These are phyloP conservation scores for Palythoa heliodiscus DNA, from an alignment of 92 coral and sea anemone genomes.

Conservation along the genomic window DNA sequence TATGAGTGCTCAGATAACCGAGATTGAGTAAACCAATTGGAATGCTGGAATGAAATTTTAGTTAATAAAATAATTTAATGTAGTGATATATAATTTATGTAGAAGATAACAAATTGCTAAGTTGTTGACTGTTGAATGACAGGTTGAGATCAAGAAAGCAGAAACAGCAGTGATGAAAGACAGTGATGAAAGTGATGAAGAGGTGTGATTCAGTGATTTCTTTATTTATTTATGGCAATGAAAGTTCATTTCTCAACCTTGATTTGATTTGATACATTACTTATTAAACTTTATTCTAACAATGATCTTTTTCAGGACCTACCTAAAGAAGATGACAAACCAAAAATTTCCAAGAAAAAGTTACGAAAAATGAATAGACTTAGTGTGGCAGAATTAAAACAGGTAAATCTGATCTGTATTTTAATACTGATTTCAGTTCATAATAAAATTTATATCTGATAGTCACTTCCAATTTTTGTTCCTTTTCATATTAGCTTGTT, in stretches of 20 bases:
- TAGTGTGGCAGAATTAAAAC: conserved; percentile 95
- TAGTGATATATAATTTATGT: background rate
- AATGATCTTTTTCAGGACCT: conserved; percentile 40
- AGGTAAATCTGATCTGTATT: conserved; percentile 51
- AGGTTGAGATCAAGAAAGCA: conserved; percentile 79
- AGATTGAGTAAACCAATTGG: no score
- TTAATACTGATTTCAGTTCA: no score
- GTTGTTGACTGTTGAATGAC: background rate
- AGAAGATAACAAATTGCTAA: background rate
- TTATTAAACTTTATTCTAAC: conserved; percentile 19
- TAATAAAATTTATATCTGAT: no score
- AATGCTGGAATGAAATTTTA: background rate
- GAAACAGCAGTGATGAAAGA: conserved; percentile 60
- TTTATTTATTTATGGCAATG: no score
- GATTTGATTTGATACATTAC: no score
- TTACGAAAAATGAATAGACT: conserved; percentile 93
- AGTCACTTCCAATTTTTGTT: background rate
- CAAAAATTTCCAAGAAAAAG: conserved; percentile 95
- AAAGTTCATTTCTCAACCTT: no score
- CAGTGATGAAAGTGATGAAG: conserved; percentile 79
- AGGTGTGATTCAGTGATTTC: conserved; percentile 26
- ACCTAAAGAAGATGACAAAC: conserved; percentile 79
- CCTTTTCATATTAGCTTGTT: conserved; percentile 63
- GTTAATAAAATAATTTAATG: background rate
- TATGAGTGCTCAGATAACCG: no score